A percentile compares a stretch with the other conserved stretches of the same genome.
These are phyloP conservation scores for Mercenaria mercenaria DNA, from an alignment of 1,140 invertebrate species.

Conservation along the genomic window DNA sequence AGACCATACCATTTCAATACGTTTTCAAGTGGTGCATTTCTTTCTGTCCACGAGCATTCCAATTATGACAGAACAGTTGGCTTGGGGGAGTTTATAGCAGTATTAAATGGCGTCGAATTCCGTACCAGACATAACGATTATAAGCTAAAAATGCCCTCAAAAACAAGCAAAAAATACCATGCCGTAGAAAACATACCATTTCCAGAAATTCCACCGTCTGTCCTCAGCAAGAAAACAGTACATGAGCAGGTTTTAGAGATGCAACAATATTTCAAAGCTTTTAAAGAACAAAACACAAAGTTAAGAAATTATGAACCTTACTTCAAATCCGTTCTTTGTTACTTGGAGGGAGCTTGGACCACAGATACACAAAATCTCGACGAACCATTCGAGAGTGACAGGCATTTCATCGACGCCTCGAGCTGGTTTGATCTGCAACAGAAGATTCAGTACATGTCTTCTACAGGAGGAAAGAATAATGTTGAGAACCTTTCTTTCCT, in stretches of 20 bases:
- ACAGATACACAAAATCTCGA: conserved; percentile 68
- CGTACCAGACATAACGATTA: conserved; percentile 84
- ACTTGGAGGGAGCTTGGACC: conserved; percentile 82
- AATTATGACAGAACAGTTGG: conserved; percentile 80
- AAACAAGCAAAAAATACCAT: conserved; percentile 60
- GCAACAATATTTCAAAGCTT: conserved; percentile 81
- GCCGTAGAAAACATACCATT: conserved; percentile 77
- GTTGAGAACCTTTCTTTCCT: conserved; percentile 77
- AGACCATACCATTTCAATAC: conserved; percentile 58
- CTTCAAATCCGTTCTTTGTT: conserved; percentile 82
- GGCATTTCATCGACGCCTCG: conserved; percentile 73
- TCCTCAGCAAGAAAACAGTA: conserved; percentile 72
- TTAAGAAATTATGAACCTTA: conserved; percentile 76
- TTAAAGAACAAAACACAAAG: conserved; percentile 69
- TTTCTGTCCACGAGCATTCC: conserved; percentile 74
- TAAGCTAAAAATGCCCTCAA: conserved; percentile 75
- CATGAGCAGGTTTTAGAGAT: conserved; percentile 79
- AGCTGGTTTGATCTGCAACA: conserved; percentile 74
- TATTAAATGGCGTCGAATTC: conserved; percentile 82
- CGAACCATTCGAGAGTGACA: conserved; percentile 75
- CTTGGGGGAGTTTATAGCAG: conserved; percentile 77
- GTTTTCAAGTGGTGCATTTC: conserved; percentile 24
- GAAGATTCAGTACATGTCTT: conserved; percentile 75
- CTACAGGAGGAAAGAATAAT: conserved; percentile 74
- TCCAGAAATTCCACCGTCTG: conserved; percentile 78